Conservation (phyloP, 2,113 vertebrate species). For the Phoxinus phoxinus region DNA sequence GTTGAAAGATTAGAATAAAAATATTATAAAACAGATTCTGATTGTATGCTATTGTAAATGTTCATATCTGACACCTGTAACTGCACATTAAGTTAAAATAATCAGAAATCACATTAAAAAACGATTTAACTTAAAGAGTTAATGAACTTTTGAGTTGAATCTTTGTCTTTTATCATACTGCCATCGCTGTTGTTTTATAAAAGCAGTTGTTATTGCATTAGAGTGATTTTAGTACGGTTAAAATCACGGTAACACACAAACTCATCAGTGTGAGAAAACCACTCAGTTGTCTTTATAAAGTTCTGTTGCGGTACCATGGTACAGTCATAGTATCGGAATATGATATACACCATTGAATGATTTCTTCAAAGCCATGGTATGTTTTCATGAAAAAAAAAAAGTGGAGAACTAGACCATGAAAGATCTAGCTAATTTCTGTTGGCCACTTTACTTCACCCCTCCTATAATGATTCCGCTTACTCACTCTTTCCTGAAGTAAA, state of each 20-base stretch:
- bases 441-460: neutral
- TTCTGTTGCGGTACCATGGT: neutral
- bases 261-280: neutral
- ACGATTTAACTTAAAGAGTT: no score
- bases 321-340: neutral
- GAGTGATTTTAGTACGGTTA: neutral
- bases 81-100: no score
- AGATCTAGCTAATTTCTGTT: neutral
- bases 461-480: slow-evolving; percentile 8
- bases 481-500: slow-evolving; percentile 12
- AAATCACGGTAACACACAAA: neutral
- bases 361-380: neutral
- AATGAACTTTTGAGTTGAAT: neutral
- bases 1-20: no score
- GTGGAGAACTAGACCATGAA: neutral
- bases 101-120: no score
- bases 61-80: no score
- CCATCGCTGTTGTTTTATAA: neutral
- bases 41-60: no score
- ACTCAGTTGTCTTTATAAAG: neutral
- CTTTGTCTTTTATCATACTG: neutral
- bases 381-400: neutral
- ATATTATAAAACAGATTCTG: no score
- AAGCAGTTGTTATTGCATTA: neutral
- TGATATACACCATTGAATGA: neutral